Evolutionary conservation across 2,888 invertebrate species (phyloP).

Genomic region (Carterocephalus palaemon): DNA sequence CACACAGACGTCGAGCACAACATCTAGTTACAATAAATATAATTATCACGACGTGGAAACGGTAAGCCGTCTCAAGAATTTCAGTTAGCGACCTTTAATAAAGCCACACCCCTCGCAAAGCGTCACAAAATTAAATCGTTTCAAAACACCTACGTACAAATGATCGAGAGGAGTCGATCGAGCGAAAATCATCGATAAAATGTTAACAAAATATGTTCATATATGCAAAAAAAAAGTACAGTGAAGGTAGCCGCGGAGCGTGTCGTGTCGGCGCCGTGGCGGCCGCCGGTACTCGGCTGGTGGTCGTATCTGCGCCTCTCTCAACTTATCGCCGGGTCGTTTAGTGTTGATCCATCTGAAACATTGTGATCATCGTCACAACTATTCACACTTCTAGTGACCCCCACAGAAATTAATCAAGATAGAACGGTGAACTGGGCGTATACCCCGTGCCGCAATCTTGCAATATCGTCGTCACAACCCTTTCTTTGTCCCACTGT

Average conservation of each 20-base stretch:
- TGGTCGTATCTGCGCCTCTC: conserved; percentile 41
- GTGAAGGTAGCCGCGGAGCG: conserved; percentile 42
- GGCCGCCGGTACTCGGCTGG: conserved; percentile 43
- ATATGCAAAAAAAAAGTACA: conserved; percentile 57
- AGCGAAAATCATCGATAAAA: conserved; percentile 50
- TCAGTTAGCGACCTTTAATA: conserved; percentile 13
- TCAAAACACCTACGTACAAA: conserved; percentile 55
- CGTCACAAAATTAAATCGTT: conserved; percentile 52
- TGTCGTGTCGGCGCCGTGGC: conserved; percentile 5
- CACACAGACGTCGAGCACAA: conserved; percentile 27
- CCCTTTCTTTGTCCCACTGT: no score
- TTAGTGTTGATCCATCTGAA: conserved; percentile 76
- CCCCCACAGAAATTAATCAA: no score
- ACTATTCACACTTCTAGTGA: no score
- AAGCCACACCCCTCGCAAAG: conserved; percentile 47
- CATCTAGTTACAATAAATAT: conserved; percentile 34
- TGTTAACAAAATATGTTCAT: conserved; percentile 72
- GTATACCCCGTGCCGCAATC: no score
- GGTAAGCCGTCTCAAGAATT: conserved; percentile 20
- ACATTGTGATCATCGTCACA: conserved; percentile 25
- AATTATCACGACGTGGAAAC: conserved; percentile 32
- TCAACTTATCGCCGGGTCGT: conserved; percentile 40
- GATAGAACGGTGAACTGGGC: no score
- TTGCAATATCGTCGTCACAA: no score
- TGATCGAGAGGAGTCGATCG: conserved; percentile 56